These are phyloP conservation scores for Parochlus steinenii DNA, from an alignment of 2,888 invertebrate genomes.

Conservation along the genomic window DNA sequence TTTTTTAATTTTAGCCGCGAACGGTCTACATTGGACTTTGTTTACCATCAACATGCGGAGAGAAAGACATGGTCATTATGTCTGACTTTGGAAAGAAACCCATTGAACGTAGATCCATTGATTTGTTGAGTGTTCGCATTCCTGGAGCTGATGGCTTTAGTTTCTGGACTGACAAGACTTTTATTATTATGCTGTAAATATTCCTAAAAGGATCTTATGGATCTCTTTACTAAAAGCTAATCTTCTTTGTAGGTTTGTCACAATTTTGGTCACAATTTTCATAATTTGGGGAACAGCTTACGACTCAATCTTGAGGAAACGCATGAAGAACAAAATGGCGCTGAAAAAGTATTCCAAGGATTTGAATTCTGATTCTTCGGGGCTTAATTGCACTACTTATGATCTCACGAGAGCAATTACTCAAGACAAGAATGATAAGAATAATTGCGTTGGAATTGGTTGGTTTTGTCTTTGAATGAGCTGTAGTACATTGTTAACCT, in stretches of 20 bases:
- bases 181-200: conserved; percentile 50
- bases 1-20: conserved; percentile 36
- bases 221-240: conserved; percentile 2
- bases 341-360: conserved; percentile 16
- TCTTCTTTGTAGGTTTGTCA: conserved; percentile 31
- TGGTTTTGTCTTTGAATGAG: too few relatives aligned
- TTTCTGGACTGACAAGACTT: conserved; percentile 50
- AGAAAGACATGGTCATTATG: conserved; percentile 41
- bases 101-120: conserved; percentile 30
- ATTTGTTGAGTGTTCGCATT: conserved; percentile 48
- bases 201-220: not conserved
- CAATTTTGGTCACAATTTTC: conserved; percentile 34
- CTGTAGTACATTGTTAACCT: too few relatives aligned
- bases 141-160: conserved; percentile 47
- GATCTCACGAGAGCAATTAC: conserved; percentile 28
- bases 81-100: conserved; percentile 37
- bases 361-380: conserved; percentile 29
- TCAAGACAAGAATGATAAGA: conserved; percentile 19
- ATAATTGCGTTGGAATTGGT: conserved; percentile 25
- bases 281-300: conserved; percentile 52
- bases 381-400: conserved; percentile 32
- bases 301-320: conserved; percentile 36
- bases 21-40: conserved; percentile 60
- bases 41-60: conserved; percentile 50
- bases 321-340: conserved; percentile 19